Percentiles rank a stretch among this genome's conserved stretches.
phyloP scores from a whole-genome alignment of 2,797 vertebrate species.

The Xenopus petersii region DNA sequence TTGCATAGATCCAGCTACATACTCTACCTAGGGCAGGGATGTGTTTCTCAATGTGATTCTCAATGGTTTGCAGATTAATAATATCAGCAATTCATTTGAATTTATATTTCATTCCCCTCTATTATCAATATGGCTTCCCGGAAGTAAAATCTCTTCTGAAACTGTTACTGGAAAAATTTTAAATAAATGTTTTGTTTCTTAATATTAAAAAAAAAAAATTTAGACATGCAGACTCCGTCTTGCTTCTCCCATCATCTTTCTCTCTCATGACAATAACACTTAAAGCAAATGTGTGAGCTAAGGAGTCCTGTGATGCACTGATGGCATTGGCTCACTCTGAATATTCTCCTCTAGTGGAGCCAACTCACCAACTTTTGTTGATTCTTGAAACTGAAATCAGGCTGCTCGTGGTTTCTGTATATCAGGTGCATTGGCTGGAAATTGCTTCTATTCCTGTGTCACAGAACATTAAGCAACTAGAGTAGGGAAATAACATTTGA shows the following conservation, averaged over 20 bases:
- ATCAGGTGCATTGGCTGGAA: conserved; percentile 45
- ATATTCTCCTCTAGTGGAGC: conserved; percentile 21
- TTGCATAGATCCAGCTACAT: no score
- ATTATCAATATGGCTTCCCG: no score
- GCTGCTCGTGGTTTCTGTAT: conserved; percentile 29
- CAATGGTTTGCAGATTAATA: no score
- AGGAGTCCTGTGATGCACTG: conserved; percentile 7
- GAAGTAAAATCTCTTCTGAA: no score
- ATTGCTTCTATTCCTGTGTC: conserved; percentile 36
- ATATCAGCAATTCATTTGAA: no score
- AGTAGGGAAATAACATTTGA: conserved; percentile 36
- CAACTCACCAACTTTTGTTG: conserved; percentile 30
- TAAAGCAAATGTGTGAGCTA: neutral
- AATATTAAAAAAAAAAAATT: no score
- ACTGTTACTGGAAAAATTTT: no score
- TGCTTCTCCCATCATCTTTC: neutral
- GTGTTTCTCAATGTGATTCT: no score
- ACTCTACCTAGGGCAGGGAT: no score
- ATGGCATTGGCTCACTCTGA: conserved; percentile 19
- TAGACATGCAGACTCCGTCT: no score
- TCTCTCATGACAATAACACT: neutral
- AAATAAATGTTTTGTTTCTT: no score
- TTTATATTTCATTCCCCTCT: no score
- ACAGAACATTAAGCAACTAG: conserved; percentile 38
- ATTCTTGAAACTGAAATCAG: conserved; percentile 38